Percentiles rank a stretch among this genome's conserved stretches.
Conservation (phyloP, 2,113 vertebrate genomes). For the Corythaeola cristata region DNA sequence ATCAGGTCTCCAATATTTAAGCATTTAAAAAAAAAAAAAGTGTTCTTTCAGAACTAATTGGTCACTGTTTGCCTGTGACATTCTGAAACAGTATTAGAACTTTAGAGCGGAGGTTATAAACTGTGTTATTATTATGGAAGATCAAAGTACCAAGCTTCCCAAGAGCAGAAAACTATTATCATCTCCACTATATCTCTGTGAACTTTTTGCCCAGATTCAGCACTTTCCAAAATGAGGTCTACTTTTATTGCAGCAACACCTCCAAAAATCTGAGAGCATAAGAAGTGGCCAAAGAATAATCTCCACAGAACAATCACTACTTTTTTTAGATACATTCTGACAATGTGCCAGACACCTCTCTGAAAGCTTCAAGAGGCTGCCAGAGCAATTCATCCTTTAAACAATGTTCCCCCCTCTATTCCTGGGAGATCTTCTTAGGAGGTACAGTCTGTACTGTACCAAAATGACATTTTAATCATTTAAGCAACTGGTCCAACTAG, state of each 20-base stretch:
- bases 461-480: background rate
- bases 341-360: background rate
- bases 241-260: background rate
- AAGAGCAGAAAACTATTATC: background rate
- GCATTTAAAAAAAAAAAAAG: background rate
- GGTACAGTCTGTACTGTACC: background rate
- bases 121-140: background rate
- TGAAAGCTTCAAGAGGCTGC: background rate
- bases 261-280: background rate
- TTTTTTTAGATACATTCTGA: background rate
- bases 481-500: background rate
- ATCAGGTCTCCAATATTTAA: background rate
- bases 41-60: background rate
- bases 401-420: background rate
- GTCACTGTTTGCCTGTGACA: accelerated
- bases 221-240: background rate
- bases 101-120: background rate
- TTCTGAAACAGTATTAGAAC: background rate
- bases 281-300: background rate
- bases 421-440: background rate
- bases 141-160: background rate
- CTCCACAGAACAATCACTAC: background rate
- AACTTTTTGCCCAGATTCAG: background rate
- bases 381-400: background rate
- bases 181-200: background rate